phyloP scores from a whole-genome alignment of 2,797 vertebrate genomes.

The Siniperca undulata region DNA sequence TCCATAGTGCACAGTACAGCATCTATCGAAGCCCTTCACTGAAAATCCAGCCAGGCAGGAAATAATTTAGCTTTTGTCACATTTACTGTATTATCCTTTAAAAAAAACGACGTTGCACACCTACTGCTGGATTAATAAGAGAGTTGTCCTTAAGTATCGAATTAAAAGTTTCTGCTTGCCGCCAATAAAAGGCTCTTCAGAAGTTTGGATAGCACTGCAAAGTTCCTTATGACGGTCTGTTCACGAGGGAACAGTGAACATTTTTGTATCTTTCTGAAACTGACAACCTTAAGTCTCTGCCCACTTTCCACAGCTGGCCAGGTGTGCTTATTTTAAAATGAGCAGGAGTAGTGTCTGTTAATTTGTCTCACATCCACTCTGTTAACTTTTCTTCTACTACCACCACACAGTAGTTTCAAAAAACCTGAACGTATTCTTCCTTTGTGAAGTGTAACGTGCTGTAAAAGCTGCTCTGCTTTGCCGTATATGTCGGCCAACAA shows the following conservation, averaged over 20 bases:
- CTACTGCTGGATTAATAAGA: slow-evolving; percentile 25
- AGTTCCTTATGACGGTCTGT: not conserved
- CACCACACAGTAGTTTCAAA: not conserved
- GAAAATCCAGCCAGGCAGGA: not conserved
- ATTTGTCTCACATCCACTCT: not conserved
- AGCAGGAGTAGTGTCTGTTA: not conserved
- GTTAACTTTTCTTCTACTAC: not conserved
- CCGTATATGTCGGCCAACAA: not conserved
- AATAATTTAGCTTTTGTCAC: slow-evolving; percentile 26
- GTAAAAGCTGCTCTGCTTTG: not conserved
- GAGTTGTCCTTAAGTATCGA: not conserved
- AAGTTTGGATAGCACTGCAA: not conserved
- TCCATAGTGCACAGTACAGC: not conserved
- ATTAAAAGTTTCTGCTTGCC: not conserved
- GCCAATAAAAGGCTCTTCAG: slow-evolving; percentile 6
- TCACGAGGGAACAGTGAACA: not conserved
- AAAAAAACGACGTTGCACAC: slow-evolving; percentile 24
- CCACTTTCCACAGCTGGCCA: not conserved
- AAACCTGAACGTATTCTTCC: not conserved
- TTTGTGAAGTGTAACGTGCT: not conserved
- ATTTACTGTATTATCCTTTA: slow-evolving; percentile 22
- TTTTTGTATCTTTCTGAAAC: not conserved
- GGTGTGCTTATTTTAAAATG: not conserved
- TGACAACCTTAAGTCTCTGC: not conserved
- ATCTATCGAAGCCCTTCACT: not conserved